Evolutionary conservation across 1,140 invertebrate genomes (phyloP).

Genomic region (Psilanteris sp.): DNA sequence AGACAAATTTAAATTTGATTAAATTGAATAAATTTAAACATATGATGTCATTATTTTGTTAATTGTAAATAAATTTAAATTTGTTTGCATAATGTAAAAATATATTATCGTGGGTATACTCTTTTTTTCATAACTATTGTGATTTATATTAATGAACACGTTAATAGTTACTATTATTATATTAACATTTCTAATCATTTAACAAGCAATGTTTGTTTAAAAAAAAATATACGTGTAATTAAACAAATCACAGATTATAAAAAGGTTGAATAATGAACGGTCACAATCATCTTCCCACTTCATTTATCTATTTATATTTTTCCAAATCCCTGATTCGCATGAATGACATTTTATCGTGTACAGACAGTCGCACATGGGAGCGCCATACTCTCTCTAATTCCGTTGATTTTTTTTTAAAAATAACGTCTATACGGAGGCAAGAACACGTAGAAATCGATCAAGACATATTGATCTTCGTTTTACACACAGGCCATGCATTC

Average conservation of each 20-base stretch:
- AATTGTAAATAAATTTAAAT: too few relatives aligned
- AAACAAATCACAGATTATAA: neutral
- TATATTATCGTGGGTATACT: too few relatives aligned
- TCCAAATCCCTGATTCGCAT: slow-evolving; percentile 62
- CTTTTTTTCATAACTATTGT: too few relatives aligned
- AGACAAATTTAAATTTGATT: too few relatives aligned
- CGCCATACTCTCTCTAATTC: slow-evolving; percentile 56
- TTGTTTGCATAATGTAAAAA: too few relatives aligned
- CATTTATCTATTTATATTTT: slow-evolving; percentile 73
- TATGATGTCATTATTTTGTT: too few relatives aligned
- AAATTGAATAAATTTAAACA: too few relatives aligned
- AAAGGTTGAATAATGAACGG: neutral
- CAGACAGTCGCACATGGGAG: slow-evolving; percentile 69
- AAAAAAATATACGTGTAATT: too few relatives aligned
- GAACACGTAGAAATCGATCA: slow-evolving; percentile 71
- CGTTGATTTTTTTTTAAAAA: slow-evolving; percentile 72
- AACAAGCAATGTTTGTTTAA: too few relatives aligned
- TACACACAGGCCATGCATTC: slow-evolving; percentile 49
- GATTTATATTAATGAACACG: too few relatives aligned
- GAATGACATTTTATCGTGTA: slow-evolving; percentile 71
- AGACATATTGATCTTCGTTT: slow-evolving; percentile 58
- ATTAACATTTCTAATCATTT: too few relatives aligned
- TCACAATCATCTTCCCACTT: slow-evolving; percentile 49
- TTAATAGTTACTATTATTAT: too few relatives aligned
- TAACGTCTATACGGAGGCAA: slow-evolving; percentile 71